A percentile compares a stretch with the other conserved stretches of the same genome.
phyloP scores from a whole-genome alignment of 1,140 invertebrate genomes.

The Drosophila arawakana region DNA sequence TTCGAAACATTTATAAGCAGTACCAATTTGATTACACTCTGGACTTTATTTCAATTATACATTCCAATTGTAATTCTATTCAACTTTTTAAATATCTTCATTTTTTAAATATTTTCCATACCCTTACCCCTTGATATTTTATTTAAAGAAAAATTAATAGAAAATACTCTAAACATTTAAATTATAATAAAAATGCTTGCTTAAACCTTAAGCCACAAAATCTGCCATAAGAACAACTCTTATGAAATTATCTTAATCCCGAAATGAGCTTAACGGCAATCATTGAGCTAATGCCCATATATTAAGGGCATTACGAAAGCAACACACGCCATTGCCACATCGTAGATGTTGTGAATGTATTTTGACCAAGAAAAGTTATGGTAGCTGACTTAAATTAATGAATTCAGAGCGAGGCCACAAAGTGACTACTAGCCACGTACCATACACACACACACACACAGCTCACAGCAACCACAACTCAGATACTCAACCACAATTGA shows the following conservation, averaged over 20 bases:
- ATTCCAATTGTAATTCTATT: no score
- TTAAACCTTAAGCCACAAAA: slow-evolving; percentile 4
- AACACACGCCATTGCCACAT: slow-evolving; percentile 69
- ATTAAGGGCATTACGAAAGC: slow-evolving; percentile 42
- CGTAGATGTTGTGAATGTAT: slow-evolving; percentile 29
- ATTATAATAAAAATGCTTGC: background rate
- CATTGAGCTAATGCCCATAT: slow-evolving; percentile 44
- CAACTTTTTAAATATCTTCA: no score
- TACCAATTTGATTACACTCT: no score
- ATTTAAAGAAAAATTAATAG: no score
- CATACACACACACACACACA: background rate
- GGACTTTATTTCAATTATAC: no score
- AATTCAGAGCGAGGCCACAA: slow-evolving; percentile 38
- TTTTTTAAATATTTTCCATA: no score
- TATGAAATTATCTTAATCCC: slow-evolving; percentile 25
- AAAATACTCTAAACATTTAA: no score
- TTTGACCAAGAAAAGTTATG: slow-evolving; percentile 26
- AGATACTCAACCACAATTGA: background rate
- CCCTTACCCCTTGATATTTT: no score
- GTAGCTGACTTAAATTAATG: slow-evolving; percentile 64
- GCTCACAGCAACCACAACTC: slow-evolving; percentile 5
- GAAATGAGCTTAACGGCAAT: slow-evolving; percentile 46
- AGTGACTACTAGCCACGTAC: slow-evolving; percentile 30
- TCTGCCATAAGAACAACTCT: background rate
- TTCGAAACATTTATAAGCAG: no score